A percentile compares a stretch with the other conserved stretches of the same genome.
Evolutionary conservation across 2,888 invertebrate species (phyloP).

Genomic region (Sphinx pinastri): DNA sequence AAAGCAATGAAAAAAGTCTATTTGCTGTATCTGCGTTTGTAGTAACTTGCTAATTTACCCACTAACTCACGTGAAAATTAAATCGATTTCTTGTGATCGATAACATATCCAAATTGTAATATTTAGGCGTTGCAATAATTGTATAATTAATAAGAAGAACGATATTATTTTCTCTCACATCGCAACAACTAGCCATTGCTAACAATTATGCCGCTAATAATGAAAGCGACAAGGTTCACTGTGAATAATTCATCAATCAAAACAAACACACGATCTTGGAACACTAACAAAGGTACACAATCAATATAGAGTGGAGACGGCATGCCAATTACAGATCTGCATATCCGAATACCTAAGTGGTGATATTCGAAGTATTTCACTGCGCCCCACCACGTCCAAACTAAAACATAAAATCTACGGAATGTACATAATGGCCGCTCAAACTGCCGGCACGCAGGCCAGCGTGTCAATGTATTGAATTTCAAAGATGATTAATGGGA

Average conservation of each 20-base stretch:
- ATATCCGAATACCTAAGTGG: slow-evolving; percentile 73
- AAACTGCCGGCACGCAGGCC: slow-evolving; percentile 46
- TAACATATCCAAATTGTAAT: too few species aligned
- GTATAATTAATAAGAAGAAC: too few species aligned
- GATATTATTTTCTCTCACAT: background rate
- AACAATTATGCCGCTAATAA: slow-evolving; percentile 25
- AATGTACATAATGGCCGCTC: slow-evolving; percentile 62
- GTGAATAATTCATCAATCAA: slow-evolving; percentile 45
- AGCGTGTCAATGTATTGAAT: slow-evolving; percentile 81
- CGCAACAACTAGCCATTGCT: background rate
- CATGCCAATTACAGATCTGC: slow-evolving; percentile 71
- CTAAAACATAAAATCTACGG: slow-evolving; percentile 74
- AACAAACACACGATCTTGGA: slow-evolving; percentile 48
- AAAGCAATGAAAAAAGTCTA: too few species aligned
- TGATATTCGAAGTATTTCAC: slow-evolving; percentile 68
- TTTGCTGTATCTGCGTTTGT: too few species aligned
- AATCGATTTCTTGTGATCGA: too few species aligned
- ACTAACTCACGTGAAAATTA: too few species aligned
- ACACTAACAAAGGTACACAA: slow-evolving; percentile 53
- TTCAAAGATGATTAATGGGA: slow-evolving; percentile 80
- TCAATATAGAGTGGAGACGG: slow-evolving; percentile 54
- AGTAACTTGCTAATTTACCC: too few species aligned
- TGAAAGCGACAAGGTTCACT: slow-evolving; percentile 31
- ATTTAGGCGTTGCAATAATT: too few species aligned
- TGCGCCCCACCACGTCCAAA: slow-evolving; percentile 48